Percentiles rank a stretch among this genome's conserved stretches.
Conservation (phyloP, 2,888 invertebrate species). For the Pheosia tremula region DNA sequence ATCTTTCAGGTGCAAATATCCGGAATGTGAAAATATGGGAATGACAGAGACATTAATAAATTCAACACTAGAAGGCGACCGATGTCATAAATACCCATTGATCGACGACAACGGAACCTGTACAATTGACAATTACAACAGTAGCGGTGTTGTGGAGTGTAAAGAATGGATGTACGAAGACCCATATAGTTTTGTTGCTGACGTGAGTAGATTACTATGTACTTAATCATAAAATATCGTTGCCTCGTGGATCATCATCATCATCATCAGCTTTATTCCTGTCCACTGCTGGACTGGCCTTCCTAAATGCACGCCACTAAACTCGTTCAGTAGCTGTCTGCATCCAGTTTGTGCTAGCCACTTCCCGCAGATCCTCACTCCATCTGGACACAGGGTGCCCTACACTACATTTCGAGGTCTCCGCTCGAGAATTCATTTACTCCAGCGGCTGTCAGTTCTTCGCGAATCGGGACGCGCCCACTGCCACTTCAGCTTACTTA, state of each 20-base stretch:
- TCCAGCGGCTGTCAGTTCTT: too few species aligned
- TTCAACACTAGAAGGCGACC: conserved; percentile 16
- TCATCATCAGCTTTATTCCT: too few species aligned
- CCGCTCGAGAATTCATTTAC: too few species aligned
- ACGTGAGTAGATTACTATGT: conserved; percentile 16
- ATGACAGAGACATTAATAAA: conserved; percentile 10
- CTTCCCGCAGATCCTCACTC: too few species aligned
- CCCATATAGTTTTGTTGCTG: conserved; percentile 26
- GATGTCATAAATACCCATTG: conserved; percentile 24
- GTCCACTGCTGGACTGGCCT: too few species aligned
- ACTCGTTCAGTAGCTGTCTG: too few species aligned
- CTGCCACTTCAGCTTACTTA: too few species aligned
- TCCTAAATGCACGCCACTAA: too few species aligned
- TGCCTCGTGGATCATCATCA: background rate
- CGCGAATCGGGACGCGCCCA: too few species aligned
- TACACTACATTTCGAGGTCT: too few species aligned
- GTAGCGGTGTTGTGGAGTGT: conserved; percentile 11
- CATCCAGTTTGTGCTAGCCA: too few species aligned
- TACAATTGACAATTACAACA: conserved; percentile 13
- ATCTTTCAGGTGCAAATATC: conserved; percentile 27
- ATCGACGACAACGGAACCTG: conserved; percentile 20
- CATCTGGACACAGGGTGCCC: too few species aligned
- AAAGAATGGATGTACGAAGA: conserved; percentile 23
- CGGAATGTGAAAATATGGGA: conserved; percentile 17
- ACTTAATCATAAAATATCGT: background rate